phyloP scores from a whole-genome alignment of 2,113 vertebrate genomes.

The Eonycteris spelaea region DNA sequence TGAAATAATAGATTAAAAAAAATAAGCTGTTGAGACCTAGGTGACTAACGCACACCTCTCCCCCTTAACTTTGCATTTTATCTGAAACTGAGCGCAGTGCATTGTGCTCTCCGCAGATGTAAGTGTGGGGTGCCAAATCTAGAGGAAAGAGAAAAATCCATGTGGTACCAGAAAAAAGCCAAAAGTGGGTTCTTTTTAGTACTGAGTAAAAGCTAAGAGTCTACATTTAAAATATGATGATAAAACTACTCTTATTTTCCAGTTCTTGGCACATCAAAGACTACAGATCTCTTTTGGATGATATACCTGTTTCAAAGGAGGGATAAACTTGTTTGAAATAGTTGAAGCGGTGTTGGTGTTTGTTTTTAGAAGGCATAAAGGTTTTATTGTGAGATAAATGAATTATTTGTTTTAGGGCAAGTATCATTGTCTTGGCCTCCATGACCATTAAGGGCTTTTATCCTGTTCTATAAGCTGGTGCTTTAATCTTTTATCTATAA shows the following conservation, averaged over 20 bases:
- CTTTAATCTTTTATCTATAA: constrained; percentile 12
- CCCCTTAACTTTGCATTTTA: constrained; percentile 48
- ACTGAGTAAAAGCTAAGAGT: constrained; percentile 31
- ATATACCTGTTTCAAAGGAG: constrained; percentile 37
- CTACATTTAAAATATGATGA: constrained; percentile 49
- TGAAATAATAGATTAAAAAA: constrained; percentile 5
- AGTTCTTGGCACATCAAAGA: constrained; percentile 49
- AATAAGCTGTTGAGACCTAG: neutral
- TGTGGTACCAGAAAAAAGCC: constrained; percentile 53
- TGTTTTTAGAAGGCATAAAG: neutral
- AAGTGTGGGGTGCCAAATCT: neutral
- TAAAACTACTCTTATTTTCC: constrained; percentile 18
- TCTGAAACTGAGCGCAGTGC: neutral
- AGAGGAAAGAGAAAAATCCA: constrained; percentile 47
- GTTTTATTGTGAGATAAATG: neutral
- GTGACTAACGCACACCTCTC: neutral
- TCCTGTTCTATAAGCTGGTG: neutral
- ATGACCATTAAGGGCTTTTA: neutral
- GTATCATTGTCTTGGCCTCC: neutral
- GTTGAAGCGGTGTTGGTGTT: neutral
- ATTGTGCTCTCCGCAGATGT: neutral
- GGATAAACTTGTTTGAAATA: neutral
- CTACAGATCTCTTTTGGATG: constrained; percentile 47
- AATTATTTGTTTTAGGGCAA: neutral
- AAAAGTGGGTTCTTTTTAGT: constrained; percentile 50